Conservation (phyloP, 2,888 invertebrate genomes). For the Pristionchus maxplancki region DNA sequence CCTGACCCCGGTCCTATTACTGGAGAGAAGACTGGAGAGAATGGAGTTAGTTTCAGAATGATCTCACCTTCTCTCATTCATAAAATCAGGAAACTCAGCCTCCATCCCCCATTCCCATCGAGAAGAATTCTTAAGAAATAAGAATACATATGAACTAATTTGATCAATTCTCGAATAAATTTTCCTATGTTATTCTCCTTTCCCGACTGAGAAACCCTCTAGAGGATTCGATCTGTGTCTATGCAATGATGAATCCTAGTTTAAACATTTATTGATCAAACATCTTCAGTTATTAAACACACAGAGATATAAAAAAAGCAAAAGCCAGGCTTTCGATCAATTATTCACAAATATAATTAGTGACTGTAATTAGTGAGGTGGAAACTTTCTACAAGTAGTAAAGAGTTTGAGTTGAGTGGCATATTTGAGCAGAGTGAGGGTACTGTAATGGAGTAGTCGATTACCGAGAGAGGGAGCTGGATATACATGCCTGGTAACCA, state of each 20-base stretch:
- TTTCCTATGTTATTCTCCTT: conserved; percentile 1
- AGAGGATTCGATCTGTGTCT: background rate
- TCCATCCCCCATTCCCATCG: background rate
- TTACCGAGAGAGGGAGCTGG: background rate
- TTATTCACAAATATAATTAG: conserved; percentile 26
- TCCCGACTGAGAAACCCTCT: conserved; percentile 19
- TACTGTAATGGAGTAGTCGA: background rate
- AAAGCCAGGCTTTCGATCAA: background rate
- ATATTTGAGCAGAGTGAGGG: background rate
- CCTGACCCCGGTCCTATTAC: background rate
- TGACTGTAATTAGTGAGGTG: background rate
- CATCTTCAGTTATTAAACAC: background rate
- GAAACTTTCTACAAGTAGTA: background rate
- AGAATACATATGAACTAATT: background rate
- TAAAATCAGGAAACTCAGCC: background rate
- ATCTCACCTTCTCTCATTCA: background rate
- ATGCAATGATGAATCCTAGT: background rate
- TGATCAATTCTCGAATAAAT: background rate
- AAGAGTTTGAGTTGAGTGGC: background rate
- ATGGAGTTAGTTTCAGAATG: background rate
- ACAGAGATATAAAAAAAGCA: background rate
- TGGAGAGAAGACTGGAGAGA: conserved; percentile 1
- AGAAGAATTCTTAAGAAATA: conserved; percentile 36
- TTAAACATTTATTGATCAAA: background rate
- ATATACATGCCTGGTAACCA: conserved; percentile 29